A percentile compares a stretch with the other conserved stretches of the same genome.
Conservation (phyloP, 1,140 invertebrate genomes). For the Heliconius himera region DNA sequence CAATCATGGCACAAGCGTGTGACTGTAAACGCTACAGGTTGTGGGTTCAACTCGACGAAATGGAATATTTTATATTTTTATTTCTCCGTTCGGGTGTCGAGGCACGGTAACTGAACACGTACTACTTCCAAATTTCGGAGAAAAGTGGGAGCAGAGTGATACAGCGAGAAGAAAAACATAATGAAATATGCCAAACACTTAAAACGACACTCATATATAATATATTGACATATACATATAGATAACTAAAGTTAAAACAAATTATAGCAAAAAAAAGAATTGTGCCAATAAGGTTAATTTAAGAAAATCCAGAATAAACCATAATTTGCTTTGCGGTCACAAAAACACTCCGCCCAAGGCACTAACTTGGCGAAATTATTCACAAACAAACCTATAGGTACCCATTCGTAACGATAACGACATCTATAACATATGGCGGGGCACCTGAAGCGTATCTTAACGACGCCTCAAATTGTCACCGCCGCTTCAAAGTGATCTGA, state of each 20-base stretch:
- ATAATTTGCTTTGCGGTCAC: conserved; percentile 24
- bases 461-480: conserved; percentile 24
- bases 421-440: conserved; percentile 36
- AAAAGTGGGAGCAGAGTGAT: no score
- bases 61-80: no score
- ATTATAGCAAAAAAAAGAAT: background rate
- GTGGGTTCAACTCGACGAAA: no score
- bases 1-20: no score
- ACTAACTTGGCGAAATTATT: conserved; percentile 31
- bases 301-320: background rate
- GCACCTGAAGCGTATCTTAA: conserved; percentile 29
- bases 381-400: conserved; percentile 14
- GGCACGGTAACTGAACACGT: no score
- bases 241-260: background rate
- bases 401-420: conserved; percentile 18
- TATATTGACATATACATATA: background rate
- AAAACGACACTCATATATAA: no score
- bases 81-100: no score
- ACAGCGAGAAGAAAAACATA: no score
- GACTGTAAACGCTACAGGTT: no score
- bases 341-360: conserved; percentile 22
- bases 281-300: background rate
- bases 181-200: no score
- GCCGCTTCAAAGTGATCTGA: conserved; percentile 19
- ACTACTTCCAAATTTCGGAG: no score